Evolutionary conservation across 2,888 invertebrate species (phyloP).

Genomic region (Oscheius myriophilus): DNA sequence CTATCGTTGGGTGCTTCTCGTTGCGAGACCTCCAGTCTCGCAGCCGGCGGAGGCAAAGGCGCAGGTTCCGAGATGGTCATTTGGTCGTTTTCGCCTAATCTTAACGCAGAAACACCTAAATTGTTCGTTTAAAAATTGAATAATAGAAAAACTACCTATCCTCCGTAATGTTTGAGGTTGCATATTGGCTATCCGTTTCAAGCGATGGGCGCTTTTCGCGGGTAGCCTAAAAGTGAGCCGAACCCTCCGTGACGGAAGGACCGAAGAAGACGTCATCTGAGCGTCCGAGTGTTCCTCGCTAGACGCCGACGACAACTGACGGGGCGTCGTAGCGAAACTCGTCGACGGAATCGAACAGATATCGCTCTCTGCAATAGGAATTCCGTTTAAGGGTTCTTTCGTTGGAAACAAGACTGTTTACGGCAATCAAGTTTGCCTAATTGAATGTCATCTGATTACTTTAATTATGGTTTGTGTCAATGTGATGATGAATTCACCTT

Average conservation of each 20-base stretch:
- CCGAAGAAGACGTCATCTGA: slow-evolving; percentile 27
- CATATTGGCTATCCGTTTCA: slow-evolving; percentile 51
- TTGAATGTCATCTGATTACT: too few species aligned
- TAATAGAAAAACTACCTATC: slow-evolving; percentile 34
- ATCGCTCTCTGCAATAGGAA: slow-evolving; percentile 11
- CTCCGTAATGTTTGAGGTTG: slow-evolving; percentile 49
- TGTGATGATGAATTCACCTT: too few species aligned
- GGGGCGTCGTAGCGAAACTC: slow-evolving; percentile 22
- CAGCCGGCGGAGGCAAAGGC: slow-evolving; percentile 17
- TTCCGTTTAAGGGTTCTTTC: too few species aligned
- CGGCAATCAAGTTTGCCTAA: too few species aligned
- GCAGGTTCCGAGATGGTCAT: slow-evolving; percentile 26
- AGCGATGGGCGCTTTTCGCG: slow-evolving; percentile 42
- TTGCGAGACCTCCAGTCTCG: slow-evolving; percentile 6
- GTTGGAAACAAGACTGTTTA: too few species aligned
- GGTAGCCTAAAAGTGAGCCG: slow-evolving; percentile 41
- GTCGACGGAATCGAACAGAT: slow-evolving; percentile 20
- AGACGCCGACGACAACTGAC: slow-evolving; percentile 8
- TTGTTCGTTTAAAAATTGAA: neutral
- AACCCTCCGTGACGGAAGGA: slow-evolving; percentile 20
- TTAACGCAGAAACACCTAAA: slow-evolving; percentile 22
- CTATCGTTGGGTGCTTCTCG: slow-evolving; percentile 22
- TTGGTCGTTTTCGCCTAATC: slow-evolving; percentile 18
- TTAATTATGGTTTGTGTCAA: too few species aligned
- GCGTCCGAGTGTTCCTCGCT: slow-evolving; percentile 17